A percentile compares a stretch with the other conserved stretches of the same genome.
Conservation (phyloP, 2,888 invertebrate species). For the Halictus quadricinctus region DNA sequence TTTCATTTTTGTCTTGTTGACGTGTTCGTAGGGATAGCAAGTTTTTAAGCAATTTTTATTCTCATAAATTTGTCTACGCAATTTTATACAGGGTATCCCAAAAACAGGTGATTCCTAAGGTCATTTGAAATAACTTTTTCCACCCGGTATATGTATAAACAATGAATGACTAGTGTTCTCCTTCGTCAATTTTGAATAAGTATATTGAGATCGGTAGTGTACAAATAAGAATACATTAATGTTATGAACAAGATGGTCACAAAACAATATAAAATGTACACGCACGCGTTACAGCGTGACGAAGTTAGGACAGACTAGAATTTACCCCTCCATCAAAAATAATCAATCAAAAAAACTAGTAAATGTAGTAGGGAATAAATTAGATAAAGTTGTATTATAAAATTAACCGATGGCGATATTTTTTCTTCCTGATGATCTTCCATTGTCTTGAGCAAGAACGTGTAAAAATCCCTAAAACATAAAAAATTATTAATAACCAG, state of each 20-base stretch:
- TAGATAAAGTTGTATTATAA: constrained; percentile 65
- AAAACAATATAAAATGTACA: background rate
- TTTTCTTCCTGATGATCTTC: constrained; percentile 30
- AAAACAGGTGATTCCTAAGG: too few relatives aligned
- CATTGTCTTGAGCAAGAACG: constrained; percentile 43
- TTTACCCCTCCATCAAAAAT: constrained; percentile 71
- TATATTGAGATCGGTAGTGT: background rate
- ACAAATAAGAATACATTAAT: background rate
- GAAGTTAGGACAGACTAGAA: background rate
- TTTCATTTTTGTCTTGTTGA: background rate
- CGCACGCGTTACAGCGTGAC: too few relatives aligned
- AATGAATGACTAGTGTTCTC: background rate
- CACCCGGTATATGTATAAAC: background rate
- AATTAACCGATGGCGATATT: constrained; percentile 53
- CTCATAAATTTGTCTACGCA: background rate
- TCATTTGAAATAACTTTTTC: too few relatives aligned
- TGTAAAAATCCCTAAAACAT: constrained; percentile 44
- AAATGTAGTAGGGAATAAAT: constrained; percentile 65
- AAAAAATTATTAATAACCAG: background rate
- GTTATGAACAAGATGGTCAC: background rate
- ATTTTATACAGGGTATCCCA: too few relatives aligned
- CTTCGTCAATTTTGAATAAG: background rate
- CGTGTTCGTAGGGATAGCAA: background rate
- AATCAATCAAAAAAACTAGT: constrained; percentile 64
- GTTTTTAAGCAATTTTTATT: too few relatives aligned